Percentiles rank a stretch among this genome's conserved stretches.
These are phyloP conservation scores for Macrosiphum euphorbiae DNA, from an alignment of 2,888 invertebrate genomes.

Conservation along the genomic window DNA sequence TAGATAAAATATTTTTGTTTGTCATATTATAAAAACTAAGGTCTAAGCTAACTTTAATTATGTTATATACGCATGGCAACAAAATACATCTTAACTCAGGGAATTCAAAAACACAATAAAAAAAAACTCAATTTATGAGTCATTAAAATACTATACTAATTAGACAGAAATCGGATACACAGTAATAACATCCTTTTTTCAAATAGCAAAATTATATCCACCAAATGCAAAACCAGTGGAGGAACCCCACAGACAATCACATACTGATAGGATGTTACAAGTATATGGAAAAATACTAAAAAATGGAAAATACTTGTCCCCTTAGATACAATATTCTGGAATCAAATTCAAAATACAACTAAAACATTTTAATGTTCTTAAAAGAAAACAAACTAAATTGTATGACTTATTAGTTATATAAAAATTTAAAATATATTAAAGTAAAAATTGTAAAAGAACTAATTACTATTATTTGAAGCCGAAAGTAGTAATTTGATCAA, in stretches of 20 bases:
- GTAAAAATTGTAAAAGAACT: neutral
- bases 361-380: neutral
- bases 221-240: neutral
- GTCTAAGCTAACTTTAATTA: neutral
- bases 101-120: neutral
- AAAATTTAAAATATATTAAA: neutral
- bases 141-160: neutral
- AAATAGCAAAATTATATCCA: neutral
- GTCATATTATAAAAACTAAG: neutral
- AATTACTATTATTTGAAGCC: neutral
- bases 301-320: neutral
- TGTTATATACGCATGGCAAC: neutral
- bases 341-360: neutral
- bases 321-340: neutral
- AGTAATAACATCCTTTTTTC: neutral
- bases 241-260: neutral
- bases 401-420: neutral
- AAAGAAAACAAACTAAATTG: neutral
- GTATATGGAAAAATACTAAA: neutral
- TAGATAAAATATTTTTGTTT: neutral
- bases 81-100: neutral
- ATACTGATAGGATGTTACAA: neutral
- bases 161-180: neutral
- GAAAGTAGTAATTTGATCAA: neutral
- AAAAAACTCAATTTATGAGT: neutral